Evolutionary conservation across 2,888 invertebrate species (phyloP).

Genomic region (Sphinx pinastri): DNA sequence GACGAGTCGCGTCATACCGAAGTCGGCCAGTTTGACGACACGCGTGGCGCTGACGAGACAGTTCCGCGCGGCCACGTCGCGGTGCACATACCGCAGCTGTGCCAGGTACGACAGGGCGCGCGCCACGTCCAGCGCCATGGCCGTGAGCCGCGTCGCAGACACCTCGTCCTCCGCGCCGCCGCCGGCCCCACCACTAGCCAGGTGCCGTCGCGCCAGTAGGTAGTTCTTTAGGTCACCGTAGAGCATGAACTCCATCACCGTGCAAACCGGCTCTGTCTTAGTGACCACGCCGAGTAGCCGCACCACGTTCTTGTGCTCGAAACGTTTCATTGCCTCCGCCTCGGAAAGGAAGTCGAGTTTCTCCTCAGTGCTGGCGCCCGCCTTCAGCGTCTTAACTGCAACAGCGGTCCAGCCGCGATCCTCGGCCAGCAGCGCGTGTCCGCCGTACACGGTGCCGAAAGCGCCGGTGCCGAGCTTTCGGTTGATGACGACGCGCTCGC

Average conservation of each 20-base stretch:
- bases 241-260: slow-evolving; percentile 97
- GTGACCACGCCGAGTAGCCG: slow-evolving; percentile 93
- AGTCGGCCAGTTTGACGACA: slow-evolving; percentile 92
- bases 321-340: slow-evolving; percentile 97
- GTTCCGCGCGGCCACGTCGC: slow-evolving; percentile 92
- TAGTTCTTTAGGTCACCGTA: slow-evolving; percentile 96
- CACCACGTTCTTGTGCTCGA: slow-evolving; percentile 95
- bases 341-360: slow-evolving; percentile 96
- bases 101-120: slow-evolving; percentile 93
- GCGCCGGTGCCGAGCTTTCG: slow-evolving; percentile 94
- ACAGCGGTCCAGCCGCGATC: slow-evolving; percentile 90
- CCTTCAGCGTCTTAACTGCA: slow-evolving; percentile 94
- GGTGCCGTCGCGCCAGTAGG: slow-evolving; percentile 91
- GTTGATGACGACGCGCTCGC: slow-evolving; percentile 93
- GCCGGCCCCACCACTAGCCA: slow-evolving; percentile 86
- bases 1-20: slow-evolving; percentile 95
- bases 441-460: slow-evolving; percentile 96
- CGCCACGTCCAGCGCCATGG: slow-evolving; percentile 95
- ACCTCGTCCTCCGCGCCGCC: slow-evolving; percentile 89
- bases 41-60: slow-evolving; percentile 90
- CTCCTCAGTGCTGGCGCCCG: slow-evolving; percentile 92
- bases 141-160: slow-evolving; percentile 90
- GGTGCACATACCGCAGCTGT: slow-evolving; percentile 93
- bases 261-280: slow-evolving; percentile 93
- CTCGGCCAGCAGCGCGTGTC: slow-evolving; percentile 89